Percentiles rank a stretch among this genome's conserved stretches.
These are phyloP conservation scores for Caenorhabditis sp. DNA, from an alignment of 2,888 invertebrate genomes.

Conservation along the genomic window DNA sequence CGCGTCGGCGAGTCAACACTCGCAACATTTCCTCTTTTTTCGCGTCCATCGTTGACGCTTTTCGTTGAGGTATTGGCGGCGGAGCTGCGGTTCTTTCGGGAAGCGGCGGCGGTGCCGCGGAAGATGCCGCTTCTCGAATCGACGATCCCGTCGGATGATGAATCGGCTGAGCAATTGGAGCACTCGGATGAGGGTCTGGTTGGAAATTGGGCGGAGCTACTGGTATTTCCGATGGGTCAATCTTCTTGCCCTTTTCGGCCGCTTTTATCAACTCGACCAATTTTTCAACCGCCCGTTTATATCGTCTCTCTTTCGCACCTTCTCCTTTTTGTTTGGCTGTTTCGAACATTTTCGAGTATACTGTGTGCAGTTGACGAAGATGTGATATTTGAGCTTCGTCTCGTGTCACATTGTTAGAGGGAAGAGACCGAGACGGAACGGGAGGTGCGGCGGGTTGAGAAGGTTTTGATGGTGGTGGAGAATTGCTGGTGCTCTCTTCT, in stretches of 20 bases:
- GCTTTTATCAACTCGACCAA: constrained; percentile 36
- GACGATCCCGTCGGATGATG: constrained; percentile 18
- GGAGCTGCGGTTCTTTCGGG: not conserved
- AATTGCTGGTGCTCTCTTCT: not conserved
- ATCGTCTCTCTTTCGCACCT: constrained; percentile 41
- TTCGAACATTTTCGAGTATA: constrained; percentile 40
- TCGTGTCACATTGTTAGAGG: not conserved
- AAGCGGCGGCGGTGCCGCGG: constrained; percentile 7
- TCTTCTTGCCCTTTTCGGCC: constrained; percentile 36
- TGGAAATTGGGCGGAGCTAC: constrained; percentile 45
- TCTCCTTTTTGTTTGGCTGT: constrained; percentile 37
- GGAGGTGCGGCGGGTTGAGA: constrained; percentile 7
- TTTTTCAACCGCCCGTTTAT: constrained; percentile 44
- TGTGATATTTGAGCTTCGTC: constrained; percentile 17
- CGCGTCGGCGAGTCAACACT: constrained; percentile 36
- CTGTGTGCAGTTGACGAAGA: constrained; percentile 33
- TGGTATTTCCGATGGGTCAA: constrained; percentile 48
- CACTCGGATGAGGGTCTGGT: constrained; percentile 7
- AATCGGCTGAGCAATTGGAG: constrained; percentile 24
- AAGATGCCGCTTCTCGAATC: constrained; percentile 23
- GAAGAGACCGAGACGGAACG: constrained; percentile 1
- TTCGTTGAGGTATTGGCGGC: constrained; percentile 25
- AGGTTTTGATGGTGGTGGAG: constrained; percentile 9
- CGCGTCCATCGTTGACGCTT: constrained; percentile 8
- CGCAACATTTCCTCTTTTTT: constrained; percentile 36